These are phyloP conservation scores for Microcaecilia unicolor DNA, from an alignment of 2,797 vertebrate species.

Conservation along the genomic window DNA sequence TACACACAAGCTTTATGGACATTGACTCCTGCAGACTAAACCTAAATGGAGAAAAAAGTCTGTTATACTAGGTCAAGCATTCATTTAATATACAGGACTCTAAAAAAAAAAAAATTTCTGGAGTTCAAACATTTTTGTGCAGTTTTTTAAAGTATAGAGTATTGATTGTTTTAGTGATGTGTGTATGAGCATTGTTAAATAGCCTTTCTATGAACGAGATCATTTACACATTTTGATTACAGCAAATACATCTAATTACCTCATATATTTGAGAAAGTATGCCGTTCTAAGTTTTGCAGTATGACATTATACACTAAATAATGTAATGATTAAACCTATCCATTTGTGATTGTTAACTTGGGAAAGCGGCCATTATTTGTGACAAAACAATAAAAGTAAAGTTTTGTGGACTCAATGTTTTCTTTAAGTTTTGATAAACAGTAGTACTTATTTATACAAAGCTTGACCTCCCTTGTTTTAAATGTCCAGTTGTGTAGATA, in stretches of 20 bases:
- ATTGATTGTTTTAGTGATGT: conserved; percentile 46
- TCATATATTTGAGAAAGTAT: conserved; percentile 29
- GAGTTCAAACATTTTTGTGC: conserved; percentile 60
- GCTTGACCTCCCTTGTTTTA: conserved; percentile 16
- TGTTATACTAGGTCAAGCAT: conserved; percentile 7
- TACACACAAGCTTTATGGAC: conserved; percentile 27
- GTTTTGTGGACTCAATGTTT: conserved; percentile 39
- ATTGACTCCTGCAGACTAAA: conserved; percentile 2
- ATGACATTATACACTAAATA: conserved; percentile 40
- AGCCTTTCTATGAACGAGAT: conserved; percentile 32
- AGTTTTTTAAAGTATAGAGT: conserved; percentile 48
- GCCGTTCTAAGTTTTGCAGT: conserved; percentile 50
- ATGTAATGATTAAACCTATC: conserved; percentile 48
- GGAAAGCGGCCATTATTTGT: conserved; percentile 39
- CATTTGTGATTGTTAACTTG: conserved; percentile 56
- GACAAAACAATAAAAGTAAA: conserved; percentile 52
- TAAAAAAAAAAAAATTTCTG: conserved; percentile 17
- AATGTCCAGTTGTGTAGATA: conserved; percentile 20
- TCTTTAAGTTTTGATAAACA: conserved; percentile 48
- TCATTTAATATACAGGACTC: conserved; percentile 12
- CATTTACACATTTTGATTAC: conserved; percentile 30
- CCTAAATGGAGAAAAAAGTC: not conserved
- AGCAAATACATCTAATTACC: conserved; percentile 28
- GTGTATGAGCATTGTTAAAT: conserved; percentile 46
- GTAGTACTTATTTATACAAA: conserved; percentile 19